These are phyloP conservation scores for Chrysemys picta DNA, from an alignment of 2,113 vertebrate species.

Conservation along the genomic window DNA sequence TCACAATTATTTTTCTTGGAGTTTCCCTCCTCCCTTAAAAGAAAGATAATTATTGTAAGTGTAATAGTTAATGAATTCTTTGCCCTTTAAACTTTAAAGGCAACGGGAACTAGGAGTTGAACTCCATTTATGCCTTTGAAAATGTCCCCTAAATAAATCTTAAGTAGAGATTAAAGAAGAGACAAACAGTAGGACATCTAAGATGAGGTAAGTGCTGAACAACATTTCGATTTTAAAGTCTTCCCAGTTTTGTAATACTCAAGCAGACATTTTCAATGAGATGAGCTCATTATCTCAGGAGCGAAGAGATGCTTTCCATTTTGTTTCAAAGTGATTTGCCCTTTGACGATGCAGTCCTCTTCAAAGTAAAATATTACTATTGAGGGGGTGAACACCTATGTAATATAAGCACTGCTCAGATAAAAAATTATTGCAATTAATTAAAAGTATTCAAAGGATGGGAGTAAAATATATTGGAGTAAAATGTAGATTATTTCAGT, in stretches of 20 bases:
- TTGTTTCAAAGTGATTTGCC: neutral
- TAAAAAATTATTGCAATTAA: neutral
- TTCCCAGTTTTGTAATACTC: neutral
- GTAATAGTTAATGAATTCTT: neutral
- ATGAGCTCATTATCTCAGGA: neutral
- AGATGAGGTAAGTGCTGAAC: neutral
- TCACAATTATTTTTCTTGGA: neutral
- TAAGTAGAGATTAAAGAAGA: neutral
- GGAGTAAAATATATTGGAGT: neutral
- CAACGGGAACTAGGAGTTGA: neutral
- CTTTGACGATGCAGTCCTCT: neutral
- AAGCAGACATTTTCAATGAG: neutral
- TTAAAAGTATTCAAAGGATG: neutral
- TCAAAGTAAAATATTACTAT: neutral
- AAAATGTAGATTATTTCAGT: neutral
- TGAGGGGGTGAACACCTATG: neutral
- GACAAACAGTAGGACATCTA: neutral
- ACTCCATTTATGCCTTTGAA: neutral
- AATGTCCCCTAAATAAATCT: neutral
- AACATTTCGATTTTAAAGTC: neutral
- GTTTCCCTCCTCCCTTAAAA: neutral
- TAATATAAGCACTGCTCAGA: neutral
- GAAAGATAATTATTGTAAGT: neutral
- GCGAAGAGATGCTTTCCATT: neutral
- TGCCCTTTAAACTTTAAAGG: neutral